Evolutionary conservation across 92 coral and sea anemone species (phyloP).

Genomic region (Phenganax subtilis): DNA sequence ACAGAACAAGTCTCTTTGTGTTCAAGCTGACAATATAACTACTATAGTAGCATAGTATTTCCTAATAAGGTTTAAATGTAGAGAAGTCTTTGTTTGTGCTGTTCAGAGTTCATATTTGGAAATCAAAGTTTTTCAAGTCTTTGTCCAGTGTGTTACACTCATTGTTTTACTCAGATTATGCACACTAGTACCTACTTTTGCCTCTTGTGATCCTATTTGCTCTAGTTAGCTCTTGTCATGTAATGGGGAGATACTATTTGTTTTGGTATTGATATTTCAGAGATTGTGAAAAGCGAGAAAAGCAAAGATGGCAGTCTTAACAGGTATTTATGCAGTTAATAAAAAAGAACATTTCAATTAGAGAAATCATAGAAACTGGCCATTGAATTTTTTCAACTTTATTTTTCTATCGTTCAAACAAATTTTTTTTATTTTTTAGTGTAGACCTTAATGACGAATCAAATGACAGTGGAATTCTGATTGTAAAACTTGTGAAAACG

Average conservation of each 20-base stretch:
- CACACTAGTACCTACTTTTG: neutral
- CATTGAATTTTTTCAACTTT: neutral
- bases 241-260: neutral
- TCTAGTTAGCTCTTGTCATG: neutral
- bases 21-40: constrained; percentile 7
- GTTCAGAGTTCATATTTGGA: constrained; percentile 9
- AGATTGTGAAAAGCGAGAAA: constrained; percentile 19
- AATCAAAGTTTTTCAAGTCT: neutral
- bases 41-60: neutral
- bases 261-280: neutral
- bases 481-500: constrained; percentile 33
- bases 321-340: neutral
- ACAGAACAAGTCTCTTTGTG: constrained; percentile 11
- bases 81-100: neutral
- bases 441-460: constrained; percentile 1
- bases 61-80: constrained; percentile 21
- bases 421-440: constrained; percentile 8
- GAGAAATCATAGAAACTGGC: neutral
- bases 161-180: neutral
- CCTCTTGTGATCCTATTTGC: neutral
- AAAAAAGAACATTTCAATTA: neutral
- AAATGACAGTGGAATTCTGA: constrained; percentile 25
- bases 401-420: neutral
- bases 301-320: constrained; percentile 17
- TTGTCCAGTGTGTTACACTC: neutral